Evolutionary conservation across 2,797 vertebrate species (phyloP).

Genomic region (Carapus acus): DNA sequence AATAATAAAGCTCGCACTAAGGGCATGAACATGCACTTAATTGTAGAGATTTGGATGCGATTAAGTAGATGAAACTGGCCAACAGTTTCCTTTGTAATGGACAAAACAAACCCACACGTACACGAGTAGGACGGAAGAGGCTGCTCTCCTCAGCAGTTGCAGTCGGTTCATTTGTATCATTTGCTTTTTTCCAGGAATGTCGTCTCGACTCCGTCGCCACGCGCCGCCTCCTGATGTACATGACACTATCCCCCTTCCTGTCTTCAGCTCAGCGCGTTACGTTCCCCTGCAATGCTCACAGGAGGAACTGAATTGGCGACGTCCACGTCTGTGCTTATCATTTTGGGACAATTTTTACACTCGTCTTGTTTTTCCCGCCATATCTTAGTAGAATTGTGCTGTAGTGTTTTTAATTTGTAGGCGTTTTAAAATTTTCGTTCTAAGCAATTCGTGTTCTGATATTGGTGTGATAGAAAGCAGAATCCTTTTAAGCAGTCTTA

Average conservation of each 20-base stretch:
- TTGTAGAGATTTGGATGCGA: too few relatives aligned
- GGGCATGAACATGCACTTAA: too few relatives aligned
- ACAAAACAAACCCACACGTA: constrained; percentile 5
- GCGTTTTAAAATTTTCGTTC: constrained; percentile 43
- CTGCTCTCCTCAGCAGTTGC: constrained; percentile 38
- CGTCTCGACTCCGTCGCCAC: constrained; percentile 67
- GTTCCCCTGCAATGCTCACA: constrained; percentile 70
- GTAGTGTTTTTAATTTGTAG: constrained; percentile 53
- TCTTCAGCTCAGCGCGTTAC: constrained; percentile 75
- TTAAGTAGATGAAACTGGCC: constrained; percentile 1
- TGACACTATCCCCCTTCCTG: constrained; percentile 67
- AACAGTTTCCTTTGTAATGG: constrained; percentile 14
- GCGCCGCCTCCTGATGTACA: constrained; percentile 72
- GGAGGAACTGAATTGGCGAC: constrained; percentile 71
- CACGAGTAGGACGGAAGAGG: constrained; percentile 26
- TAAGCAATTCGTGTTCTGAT: constrained; percentile 44
- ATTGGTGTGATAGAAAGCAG: constrained; percentile 53
- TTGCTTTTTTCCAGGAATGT: constrained; percentile 78
- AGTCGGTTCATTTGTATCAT: constrained; percentile 70
- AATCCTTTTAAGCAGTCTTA: constrained; percentile 33
- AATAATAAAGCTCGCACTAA: constrained; percentile 7
- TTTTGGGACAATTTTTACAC: constrained; percentile 63
- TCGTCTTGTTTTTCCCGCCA: constrained; percentile 42
- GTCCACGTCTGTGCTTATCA: constrained; percentile 62
- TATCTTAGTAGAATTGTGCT: constrained; percentile 57